Conservation (phyloP, 2,113 vertebrate genomes). For the Parus major region DNA sequence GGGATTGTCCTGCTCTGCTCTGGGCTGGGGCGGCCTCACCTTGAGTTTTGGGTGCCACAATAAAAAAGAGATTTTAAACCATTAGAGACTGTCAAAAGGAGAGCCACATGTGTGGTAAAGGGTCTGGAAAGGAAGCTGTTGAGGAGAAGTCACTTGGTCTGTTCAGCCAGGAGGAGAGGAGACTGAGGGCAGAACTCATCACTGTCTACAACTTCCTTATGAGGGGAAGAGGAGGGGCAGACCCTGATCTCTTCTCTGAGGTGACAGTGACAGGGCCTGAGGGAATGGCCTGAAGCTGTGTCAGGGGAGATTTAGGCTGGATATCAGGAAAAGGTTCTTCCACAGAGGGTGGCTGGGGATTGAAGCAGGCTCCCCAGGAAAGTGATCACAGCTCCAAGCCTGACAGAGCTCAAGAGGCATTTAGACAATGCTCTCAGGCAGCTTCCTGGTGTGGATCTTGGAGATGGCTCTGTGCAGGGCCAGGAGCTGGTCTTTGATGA, state of each 20-base stretch:
- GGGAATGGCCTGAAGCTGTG: neutral
- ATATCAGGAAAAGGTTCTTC: neutral
- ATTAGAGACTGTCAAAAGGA: neutral
- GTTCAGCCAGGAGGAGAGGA: neutral
- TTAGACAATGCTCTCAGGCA: neutral
- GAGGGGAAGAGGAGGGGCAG: neutral
- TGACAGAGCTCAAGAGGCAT: neutral
- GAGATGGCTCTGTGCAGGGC: neutral
- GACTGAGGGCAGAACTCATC: neutral
- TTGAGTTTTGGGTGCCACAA: fast-evolving
- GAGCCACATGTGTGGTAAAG: neutral
- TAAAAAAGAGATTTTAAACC: neutral
- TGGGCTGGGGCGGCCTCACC: fast-evolving
- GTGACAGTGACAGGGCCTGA: fast-evolving
- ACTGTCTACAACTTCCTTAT: neutral
- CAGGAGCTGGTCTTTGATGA: neutral
- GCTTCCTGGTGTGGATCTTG: neutral
- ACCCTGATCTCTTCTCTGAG: fast-evolving
- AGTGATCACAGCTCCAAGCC: neutral
- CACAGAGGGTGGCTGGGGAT: fast-evolving
- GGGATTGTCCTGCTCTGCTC: neutral
- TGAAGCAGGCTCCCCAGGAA: neutral
- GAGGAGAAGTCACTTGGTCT: neutral
- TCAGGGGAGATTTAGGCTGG: too few relatives aligned
- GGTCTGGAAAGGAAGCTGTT: neutral